Percentiles rank a stretch among this genome's conserved stretches.
Conservation (phyloP, 2,113 vertebrate species). For the Poeciliopsis occidentalis region DNA sequence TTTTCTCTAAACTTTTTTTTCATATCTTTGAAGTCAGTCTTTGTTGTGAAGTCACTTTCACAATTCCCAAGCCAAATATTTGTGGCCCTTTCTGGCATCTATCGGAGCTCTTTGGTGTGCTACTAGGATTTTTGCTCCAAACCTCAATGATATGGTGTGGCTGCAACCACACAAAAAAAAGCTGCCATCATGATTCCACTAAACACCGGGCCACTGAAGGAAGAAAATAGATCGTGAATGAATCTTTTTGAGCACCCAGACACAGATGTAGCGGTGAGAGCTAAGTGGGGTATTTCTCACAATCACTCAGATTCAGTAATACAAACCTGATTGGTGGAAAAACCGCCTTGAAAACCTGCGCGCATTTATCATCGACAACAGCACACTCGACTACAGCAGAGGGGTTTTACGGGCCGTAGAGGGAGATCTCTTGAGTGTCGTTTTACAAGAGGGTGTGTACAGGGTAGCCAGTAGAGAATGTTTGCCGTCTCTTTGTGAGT, state of each 20-base stretch:
- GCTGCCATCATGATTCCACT: conserved; percentile 25
- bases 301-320: background rate
- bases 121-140: conserved; percentile 20
- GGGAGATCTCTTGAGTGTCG: conserved; percentile 7
- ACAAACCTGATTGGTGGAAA: conserved; percentile 4
- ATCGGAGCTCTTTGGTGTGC: background rate
- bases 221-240: conserved; percentile 34
- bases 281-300: conserved; percentile 13
- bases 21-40: conserved; percentile 4
- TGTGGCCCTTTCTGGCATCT: conserved; percentile 14
- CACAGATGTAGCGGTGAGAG: conserved; percentile 18
- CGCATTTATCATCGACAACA: conserved; percentile 9
- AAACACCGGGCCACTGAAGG: conserved; percentile 15
- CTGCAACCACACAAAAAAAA: conserved; percentile 41
- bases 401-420: background rate
- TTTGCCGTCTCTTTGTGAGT: conserved; percentile 27
- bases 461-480: conserved; percentile 1
- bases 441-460: conserved; percentile 16
- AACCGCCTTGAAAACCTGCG: background rate
- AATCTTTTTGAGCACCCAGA: conserved; percentile 29
- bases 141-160: conserved; percentile 10
- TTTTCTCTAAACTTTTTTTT: background rate
- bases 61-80: conserved; percentile 13
- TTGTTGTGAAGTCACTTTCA: conserved; percentile 6
- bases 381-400: background rate